Evolutionary conservation across 2,113 vertebrate genomes (phyloP), one percentile per base, ranked within the genome.

Genomic region (Indicator maculatus): DNA sequence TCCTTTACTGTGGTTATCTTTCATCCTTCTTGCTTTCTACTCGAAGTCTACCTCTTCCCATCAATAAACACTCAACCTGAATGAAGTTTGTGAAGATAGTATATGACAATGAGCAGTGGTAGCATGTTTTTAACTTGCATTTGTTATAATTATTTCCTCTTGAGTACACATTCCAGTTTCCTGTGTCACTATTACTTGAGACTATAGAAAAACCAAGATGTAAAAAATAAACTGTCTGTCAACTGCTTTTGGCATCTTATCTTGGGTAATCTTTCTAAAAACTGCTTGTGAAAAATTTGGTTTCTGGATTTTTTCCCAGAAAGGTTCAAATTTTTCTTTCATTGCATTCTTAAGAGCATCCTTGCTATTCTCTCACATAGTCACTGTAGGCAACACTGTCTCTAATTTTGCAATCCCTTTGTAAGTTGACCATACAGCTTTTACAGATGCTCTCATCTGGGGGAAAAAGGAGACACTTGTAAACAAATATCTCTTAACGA

Each of bases 1-100:
- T 81, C 44, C 44, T 91, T 93, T 91, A 56, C 59, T 91, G 78
- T 76, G 79, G 64, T 70, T 93, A 33, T 80, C 82, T 93, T 86
- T 89, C 69, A 71, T 81, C 33, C 16, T 91, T 88, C n/a, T 39
- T 74, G 4, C 14, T 70, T 81, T 89, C 21, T 80, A 18, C 45
- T 59, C 80, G 11, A 27, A 55, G 14, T 72, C 55, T 76, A 59
- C 45, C 11, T 67, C 38, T 72, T 80, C 47, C 39, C 50, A 91
- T 44, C 41, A 91, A 74, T 56, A 91, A 86, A 77, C 12, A 26
- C 65, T 81, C 60, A 89, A 77, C 8, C 12, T 33, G 33, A 93
- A 88, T 71, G 63, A 52, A 56, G 81, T 81, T 88, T 77, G 41
- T 77, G 21, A 86, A 59, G 24, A 88, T 83, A 66, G 11, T 26